These are phyloP conservation scores for Scaptodrosophila latifasciaeformis DNA, from an alignment of 2,888 invertebrate genomes.

Conservation along the genomic window DNA sequence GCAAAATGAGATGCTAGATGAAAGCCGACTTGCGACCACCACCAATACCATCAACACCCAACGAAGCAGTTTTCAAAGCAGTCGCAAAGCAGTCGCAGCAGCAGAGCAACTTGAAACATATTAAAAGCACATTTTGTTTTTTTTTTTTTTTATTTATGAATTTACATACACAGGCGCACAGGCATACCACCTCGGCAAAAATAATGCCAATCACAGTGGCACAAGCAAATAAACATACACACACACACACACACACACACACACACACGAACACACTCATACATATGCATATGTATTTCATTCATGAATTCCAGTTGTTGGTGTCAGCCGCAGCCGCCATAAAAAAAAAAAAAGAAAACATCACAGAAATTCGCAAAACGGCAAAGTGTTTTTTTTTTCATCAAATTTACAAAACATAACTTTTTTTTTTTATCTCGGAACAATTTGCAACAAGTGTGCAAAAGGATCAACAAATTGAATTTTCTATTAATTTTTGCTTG, in stretches of 20 bases:
- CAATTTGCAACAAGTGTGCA: slow-evolving; percentile 61
- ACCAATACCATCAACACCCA: slow-evolving; percentile 18
- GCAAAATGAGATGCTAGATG: slow-evolving; percentile 51
- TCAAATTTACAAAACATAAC: slow-evolving; percentile 8
- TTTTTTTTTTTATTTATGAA: no score
- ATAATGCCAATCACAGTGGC: slow-evolving; percentile 7
- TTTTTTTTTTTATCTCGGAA: slow-evolving; percentile 61
- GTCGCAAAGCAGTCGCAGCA: no score
- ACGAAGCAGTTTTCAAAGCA: no score
- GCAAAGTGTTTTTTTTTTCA: no score
- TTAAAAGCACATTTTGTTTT: slow-evolving; percentile 52
- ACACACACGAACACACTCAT: no score
- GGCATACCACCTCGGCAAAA: slow-evolving; percentile 16
- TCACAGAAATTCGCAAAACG: not conserved
- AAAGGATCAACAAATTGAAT: no score
- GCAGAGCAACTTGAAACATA: slow-evolving; percentile 27
- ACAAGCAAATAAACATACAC: no score
- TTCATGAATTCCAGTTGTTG: slow-evolving; percentile 66
- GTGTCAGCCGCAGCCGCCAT: slow-evolving; percentile 19
- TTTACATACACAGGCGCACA: slow-evolving; percentile 63
- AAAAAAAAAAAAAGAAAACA: not conserved
- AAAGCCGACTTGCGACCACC: no score
- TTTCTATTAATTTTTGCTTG: not conserved
- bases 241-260: no score
- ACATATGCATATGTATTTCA: slow-evolving; percentile 58